phyloP scores from a whole-genome alignment of 2,113 vertebrate species.

The Gavia stellata region DNA sequence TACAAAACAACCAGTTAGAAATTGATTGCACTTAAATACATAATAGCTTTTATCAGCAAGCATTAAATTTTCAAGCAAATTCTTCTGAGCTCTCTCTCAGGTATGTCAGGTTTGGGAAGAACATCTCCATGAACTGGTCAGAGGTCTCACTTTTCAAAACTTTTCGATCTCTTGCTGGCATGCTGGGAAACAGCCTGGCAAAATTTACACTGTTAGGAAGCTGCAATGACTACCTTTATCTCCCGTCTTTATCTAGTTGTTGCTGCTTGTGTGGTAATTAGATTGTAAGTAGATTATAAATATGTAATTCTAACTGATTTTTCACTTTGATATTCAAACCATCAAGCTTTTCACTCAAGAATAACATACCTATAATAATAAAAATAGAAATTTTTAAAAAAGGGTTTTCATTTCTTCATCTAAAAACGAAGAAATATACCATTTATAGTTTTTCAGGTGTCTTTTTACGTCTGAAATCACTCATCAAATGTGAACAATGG shows the following conservation, averaged over 20 bases:
- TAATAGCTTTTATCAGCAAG: background rate
- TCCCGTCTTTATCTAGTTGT: background rate
- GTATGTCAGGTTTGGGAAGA: background rate
- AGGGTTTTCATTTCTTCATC: background rate
- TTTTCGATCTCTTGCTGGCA: background rate
- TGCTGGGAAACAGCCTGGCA: background rate
- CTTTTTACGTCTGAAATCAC: background rate
- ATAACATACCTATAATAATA: background rate
- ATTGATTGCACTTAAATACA: background rate
- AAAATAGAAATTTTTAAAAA: fast-evolving
- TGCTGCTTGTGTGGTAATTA: background rate
- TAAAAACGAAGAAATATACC: background rate
- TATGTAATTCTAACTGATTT: background rate
- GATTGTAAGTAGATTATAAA: background rate
- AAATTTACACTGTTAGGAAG: background rate
- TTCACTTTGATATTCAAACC: background rate
- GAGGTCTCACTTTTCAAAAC: background rate
- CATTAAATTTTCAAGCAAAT: background rate
- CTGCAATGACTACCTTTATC: background rate
- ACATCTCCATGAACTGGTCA: background rate
- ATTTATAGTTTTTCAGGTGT: background rate
- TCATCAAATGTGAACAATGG: background rate
- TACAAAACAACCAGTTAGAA: background rate
- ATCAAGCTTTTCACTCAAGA: background rate
- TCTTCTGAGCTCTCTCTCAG: background rate